Conservation (phyloP, 2,113 vertebrate genomes). For the Coptodon bakossiorum region DNA sequence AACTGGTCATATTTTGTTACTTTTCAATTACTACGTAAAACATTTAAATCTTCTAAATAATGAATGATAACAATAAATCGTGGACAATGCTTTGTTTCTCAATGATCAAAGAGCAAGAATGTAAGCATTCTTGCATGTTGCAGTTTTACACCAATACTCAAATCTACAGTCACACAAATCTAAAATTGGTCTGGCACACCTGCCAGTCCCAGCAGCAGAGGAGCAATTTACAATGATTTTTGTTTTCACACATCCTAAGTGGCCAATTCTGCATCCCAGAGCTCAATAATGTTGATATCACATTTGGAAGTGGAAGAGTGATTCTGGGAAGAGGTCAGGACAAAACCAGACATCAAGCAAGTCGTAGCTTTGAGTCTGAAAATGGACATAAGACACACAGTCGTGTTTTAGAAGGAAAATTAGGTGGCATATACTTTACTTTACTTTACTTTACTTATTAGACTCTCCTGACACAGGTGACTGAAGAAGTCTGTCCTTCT, state of each 20-base stretch:
- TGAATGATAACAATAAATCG: not conserved
- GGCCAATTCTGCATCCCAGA: slow-evolving; percentile 36
- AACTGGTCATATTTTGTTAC: not conserved
- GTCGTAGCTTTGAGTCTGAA: not conserved
- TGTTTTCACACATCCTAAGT: slow-evolving; percentile 46
- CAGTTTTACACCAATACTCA: not conserved
- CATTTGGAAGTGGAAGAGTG: slow-evolving; percentile 21
- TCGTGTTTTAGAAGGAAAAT: not conserved
- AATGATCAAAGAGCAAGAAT: not conserved
- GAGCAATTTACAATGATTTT: slow-evolving; percentile 44
- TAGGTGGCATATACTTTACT: not conserved
- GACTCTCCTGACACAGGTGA: not conserved
- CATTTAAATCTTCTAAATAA: not conserved
- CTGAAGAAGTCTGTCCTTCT: not conserved
- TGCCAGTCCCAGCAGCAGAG: not conserved
- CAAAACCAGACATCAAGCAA: slow-evolving; percentile 3
- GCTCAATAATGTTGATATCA: slow-evolving; percentile 30
- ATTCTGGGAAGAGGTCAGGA: slow-evolving; percentile 42
- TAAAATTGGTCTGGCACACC: slow-evolving; percentile 23
- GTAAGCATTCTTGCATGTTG: not conserved
- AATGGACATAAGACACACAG: not conserved
- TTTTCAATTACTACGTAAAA: not conserved
- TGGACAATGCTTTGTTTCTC: not conserved
- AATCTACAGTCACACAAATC: not conserved
- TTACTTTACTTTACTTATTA: not conserved